Evolutionary conservation across 2,888 invertebrate species (phyloP), one percentile per base, ranked within the genome.

Genomic region (Caenorhabditis sinica): DNA sequence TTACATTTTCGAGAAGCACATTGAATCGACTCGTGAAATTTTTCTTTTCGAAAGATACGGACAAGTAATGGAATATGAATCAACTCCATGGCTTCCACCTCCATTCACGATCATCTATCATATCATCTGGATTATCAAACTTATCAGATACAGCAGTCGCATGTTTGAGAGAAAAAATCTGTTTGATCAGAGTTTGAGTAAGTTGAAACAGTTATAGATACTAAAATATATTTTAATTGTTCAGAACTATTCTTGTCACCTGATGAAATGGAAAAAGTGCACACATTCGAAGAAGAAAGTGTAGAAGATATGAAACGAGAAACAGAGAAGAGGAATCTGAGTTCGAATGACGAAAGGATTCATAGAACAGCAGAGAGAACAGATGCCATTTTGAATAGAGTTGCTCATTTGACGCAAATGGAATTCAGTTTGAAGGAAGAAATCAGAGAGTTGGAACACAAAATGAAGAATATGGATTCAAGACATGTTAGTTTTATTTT

Each of bases 1-100:
- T 90, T 93, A 94, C 89, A 94, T 94, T 33, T 94, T 94, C 91
- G 93, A 93, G 75, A 93, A 96, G 94, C 97, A 97, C 91, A 97
- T 97, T 94, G 96, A 97, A 88, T 96, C 97, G 92, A 96, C 98
- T 86, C 96, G 97, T 94, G 96, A 97, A 95, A 96, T 96, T 93
- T 99, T 98, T 98, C 97, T 98, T 96, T 98, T 97, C 93, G 98
- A 98, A 95, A 95, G 98, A 86, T 99, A 98, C 94, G 96, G 97
- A 90, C 93, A 94, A 75, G 87, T 98, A 75, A 97, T 98, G 96
- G 98, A 98, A 93, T 98, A 97, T 93, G 98, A 98, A 93, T 96
- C 96, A 93, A 97, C 98, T 92, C 98, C 98, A 0, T 96, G 97
- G n/a, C 94, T 99, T 66, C 98, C 98, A 6, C 98, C 98, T 0